Evolutionary conservation across 2,113 vertebrate species (phyloP).

Genomic region (Brienomyrus brachyistius): DNA sequence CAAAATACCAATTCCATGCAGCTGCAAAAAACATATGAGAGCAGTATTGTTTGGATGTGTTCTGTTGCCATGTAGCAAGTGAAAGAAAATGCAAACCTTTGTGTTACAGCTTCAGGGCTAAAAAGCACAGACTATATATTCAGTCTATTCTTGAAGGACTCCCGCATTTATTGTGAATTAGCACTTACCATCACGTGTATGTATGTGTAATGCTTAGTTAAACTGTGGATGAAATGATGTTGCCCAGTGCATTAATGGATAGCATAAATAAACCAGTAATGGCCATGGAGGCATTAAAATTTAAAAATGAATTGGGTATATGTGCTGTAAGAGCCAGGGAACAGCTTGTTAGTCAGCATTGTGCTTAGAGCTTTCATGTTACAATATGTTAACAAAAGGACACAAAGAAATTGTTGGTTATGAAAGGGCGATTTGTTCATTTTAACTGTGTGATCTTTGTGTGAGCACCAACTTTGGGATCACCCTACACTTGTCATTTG

Average conservation of each 20-base stretch:
- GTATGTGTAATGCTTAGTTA: not conserved
- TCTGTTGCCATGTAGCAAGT: not conserved
- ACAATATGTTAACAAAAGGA: not conserved
- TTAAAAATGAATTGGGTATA: not conserved
- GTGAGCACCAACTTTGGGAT: not conserved
- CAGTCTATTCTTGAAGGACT: not conserved
- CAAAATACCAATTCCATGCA: not conserved
- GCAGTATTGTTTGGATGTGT: not conserved
- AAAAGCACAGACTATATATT: not conserved
- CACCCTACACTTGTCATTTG: not conserved
- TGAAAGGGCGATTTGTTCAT: not conserved
- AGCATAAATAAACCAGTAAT: not conserved
- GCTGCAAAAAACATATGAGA: not conserved
- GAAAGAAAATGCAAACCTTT: not conserved
- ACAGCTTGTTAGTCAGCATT: slow-evolving; percentile 5
- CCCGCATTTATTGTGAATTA: not conserved
- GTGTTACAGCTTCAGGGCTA: not conserved
- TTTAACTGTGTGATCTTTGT: not conserved
- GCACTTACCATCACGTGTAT: not conserved
- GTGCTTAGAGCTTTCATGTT: slow-evolving; percentile 10
- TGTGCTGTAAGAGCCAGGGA: not conserved
- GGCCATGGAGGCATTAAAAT: slow-evolving; percentile 13
- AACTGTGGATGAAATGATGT: not conserved
- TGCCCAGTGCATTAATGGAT: not conserved
- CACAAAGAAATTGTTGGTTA: slow-evolving; percentile 13